A percentile compares a stretch with the other conserved stretches of the same genome.
phyloP scores from a whole-genome alignment of 2,113 vertebrate genomes.

The Recurvirostra avosetta region DNA sequence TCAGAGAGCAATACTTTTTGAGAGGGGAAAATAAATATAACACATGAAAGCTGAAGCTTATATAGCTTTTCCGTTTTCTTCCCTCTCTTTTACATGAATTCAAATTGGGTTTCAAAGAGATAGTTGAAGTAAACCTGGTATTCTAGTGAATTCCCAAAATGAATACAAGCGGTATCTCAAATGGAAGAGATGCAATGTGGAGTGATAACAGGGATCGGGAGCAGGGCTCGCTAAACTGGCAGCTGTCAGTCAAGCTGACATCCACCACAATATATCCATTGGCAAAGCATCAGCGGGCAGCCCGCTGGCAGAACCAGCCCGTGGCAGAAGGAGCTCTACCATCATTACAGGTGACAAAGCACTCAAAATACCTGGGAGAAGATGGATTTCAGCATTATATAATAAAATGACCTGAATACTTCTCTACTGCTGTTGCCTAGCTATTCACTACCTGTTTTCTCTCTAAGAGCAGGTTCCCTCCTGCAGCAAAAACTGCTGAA shows the following conservation, averaged over 20 bases:
- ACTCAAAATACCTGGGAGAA: neutral
- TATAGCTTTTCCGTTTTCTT: neutral
- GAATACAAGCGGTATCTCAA: neutral
- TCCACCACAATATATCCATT: rapidly evolving
- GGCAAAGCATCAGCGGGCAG: neutral
- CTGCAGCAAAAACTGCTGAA: neutral
- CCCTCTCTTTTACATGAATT: neutral
- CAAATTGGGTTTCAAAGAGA: neutral
- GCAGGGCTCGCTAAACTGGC: neutral
- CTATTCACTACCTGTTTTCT: neutral
- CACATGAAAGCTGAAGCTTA: neutral
- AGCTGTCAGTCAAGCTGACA: neutral
- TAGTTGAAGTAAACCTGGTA: neutral
- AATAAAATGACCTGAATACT: neutral
- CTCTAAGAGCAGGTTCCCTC: neutral
- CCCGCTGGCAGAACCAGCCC: neutral
- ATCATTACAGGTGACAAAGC: neutral
- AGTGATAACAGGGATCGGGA: neutral
- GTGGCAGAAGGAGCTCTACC: neutral
- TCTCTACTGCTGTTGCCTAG: neutral
- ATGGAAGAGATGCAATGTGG: neutral
- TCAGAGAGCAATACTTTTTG: neutral
- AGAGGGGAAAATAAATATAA: neutral
- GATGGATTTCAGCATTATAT: neutral
- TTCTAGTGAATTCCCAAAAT: neutral